Evolutionary conservation across 2,113 vertebrate genomes (phyloP), one percentile per base, ranked within the genome.

Genomic region (Pomatostomus ruficeps): DNA sequence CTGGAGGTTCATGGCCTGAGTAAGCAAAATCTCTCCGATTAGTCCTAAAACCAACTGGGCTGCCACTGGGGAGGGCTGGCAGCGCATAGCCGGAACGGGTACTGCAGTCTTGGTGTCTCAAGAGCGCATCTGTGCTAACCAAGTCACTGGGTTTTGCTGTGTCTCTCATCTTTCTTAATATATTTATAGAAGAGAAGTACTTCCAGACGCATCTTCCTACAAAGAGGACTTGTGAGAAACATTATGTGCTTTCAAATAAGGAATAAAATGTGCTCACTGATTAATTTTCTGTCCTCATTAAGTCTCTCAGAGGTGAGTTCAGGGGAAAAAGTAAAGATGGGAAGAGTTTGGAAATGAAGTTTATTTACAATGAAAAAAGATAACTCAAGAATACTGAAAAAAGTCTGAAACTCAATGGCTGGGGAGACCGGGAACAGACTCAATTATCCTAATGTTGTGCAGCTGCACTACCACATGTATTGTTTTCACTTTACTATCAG

Each of bases 231-330:
- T 80, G 26, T 54, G 63, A 91, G 73, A 89, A 91, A 84, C 43
- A 67, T 66, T 72, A 61, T 66, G 57, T 78, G 77, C 87, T 88
- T 93, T 95, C 88, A 95, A 85, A 85, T 88, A 88, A 73, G 67
- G 45, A 91, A 85, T 76, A 85, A 94, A 90, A 55, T 70, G 55
- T 85, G 83, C 78, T 93, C 1, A 1, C 49, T 54, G 72, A 90
- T 96, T 90, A 88, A 77, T 95, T 93, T 93, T 96, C 82, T 80
- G 85, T 73, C 79, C 88, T 95, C 91, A 83, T 93, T 93, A 95
- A 90, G 88, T 95, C 82, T 80, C 79, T 94, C 94, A 92, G 59
- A 90, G 82, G 63, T 90, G 82, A 94, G 51, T 93, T 96, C 49
- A 91, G 89, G 82, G 85, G 80, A 49, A 78, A 54, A 85, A 85